Percentiles rank a stretch among this genome's conserved stretches.
phyloP scores from a whole-genome alignment of 2,797 vertebrate genomes.

The Falco novaeseelandiae region DNA sequence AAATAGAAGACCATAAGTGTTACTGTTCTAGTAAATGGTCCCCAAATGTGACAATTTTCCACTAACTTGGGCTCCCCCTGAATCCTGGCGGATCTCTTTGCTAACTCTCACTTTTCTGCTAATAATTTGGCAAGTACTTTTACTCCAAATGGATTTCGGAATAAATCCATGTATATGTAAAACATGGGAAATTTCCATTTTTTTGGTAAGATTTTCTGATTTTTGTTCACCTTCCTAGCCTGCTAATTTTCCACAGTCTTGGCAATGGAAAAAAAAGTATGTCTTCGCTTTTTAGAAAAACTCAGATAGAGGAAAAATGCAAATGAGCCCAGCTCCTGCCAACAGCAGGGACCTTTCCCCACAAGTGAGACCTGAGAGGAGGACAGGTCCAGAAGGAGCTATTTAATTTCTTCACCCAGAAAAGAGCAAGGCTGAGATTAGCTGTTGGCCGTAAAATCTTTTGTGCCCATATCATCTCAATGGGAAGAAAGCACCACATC shows the following conservation, averaged over 20 bases:
- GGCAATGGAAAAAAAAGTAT: background rate
- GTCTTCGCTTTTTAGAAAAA: background rate
- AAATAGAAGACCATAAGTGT: background rate
- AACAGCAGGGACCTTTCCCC: background rate
- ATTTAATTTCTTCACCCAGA: background rate
- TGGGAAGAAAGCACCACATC: background rate
- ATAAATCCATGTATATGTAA: background rate
- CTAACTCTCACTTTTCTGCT: background rate
- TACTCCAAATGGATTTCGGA: background rate
- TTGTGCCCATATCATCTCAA: background rate
- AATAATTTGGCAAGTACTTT: background rate
- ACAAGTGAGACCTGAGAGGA: background rate
- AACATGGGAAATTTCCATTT: background rate
- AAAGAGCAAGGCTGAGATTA: background rate
- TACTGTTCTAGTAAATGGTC: background rate
- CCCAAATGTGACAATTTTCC: background rate
- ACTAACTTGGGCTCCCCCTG: background rate
- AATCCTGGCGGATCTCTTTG: background rate
- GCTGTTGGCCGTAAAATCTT: background rate
- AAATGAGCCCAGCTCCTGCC: background rate
- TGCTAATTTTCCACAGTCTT: background rate
- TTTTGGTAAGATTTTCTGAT: background rate
- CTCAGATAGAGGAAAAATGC: background rate
- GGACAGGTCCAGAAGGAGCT: background rate
- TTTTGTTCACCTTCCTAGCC: background rate